Evolutionary conservation across 2,888 invertebrate species (phyloP).

Genomic region (Formica aserva): DNA sequence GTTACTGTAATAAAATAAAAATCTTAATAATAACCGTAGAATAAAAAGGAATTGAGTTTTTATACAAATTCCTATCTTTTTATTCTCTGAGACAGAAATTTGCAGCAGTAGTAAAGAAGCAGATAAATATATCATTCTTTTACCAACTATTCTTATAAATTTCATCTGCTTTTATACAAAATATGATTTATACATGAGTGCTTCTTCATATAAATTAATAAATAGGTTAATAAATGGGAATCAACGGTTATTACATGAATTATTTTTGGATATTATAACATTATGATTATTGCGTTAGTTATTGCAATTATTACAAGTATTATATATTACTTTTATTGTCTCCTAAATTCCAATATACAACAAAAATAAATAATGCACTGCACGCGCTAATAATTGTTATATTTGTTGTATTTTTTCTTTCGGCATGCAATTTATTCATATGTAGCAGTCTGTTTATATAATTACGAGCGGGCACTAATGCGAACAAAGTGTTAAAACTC

Average conservation of each 20-base stretch:
- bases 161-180: background rate
- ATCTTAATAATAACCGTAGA: background rate
- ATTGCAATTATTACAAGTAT: background rate
- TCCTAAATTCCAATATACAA: background rate
- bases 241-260: background rate
- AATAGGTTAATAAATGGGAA: no score
- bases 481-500: background rate
- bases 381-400: background rate
- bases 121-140: background rate
- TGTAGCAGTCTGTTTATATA: background rate
- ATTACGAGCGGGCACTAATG: background rate
- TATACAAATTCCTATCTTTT: background rate
- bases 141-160: background rate
- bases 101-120: background rate
- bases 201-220: background rate
- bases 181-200: background rate
- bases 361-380: background rate
- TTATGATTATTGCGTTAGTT: background rate
- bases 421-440: background rate
- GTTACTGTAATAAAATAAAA: background rate
- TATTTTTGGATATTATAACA: background rate
- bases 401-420: constrained; percentile 1
- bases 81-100: background rate
- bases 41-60: background rate
- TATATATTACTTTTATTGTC: background rate